phyloP scores from a whole-genome alignment of 2,113 vertebrate genomes.

The Opisthocomus hoazin region DNA sequence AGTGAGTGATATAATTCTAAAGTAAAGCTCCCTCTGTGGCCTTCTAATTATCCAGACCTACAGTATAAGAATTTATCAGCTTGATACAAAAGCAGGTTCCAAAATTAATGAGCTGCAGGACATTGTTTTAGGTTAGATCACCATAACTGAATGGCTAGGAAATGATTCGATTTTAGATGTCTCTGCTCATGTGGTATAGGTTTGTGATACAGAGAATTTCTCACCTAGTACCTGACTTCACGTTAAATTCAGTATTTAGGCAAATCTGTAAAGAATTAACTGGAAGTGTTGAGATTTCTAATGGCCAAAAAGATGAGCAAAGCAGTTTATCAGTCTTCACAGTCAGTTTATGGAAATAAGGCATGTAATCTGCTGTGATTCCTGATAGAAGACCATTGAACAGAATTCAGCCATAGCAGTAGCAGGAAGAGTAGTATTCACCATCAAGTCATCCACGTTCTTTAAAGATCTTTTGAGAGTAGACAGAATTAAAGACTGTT shows the following conservation, averaged over 20 bases:
- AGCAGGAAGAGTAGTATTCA: background rate
- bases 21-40: background rate
- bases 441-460: background rate
- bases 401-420: background rate
- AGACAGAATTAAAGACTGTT: background rate
- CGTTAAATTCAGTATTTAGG: background rate
- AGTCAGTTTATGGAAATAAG: rapidly evolving
- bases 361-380: background rate
- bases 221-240: background rate
- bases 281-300: background rate
- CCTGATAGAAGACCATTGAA: background rate
- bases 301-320: background rate
- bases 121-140: background rate
- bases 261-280: background rate
- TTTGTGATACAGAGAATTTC: background rate
- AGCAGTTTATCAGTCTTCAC: background rate
- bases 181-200: background rate
- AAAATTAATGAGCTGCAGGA: background rate
- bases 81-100: background rate
- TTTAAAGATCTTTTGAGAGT: background rate
- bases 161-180: background rate
- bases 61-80: background rate
- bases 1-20: background rate
- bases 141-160: background rate
- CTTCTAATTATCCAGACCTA: background rate